Conservation (phyloP, 2,888 invertebrate species). For the Cryptus armator region DNA sequence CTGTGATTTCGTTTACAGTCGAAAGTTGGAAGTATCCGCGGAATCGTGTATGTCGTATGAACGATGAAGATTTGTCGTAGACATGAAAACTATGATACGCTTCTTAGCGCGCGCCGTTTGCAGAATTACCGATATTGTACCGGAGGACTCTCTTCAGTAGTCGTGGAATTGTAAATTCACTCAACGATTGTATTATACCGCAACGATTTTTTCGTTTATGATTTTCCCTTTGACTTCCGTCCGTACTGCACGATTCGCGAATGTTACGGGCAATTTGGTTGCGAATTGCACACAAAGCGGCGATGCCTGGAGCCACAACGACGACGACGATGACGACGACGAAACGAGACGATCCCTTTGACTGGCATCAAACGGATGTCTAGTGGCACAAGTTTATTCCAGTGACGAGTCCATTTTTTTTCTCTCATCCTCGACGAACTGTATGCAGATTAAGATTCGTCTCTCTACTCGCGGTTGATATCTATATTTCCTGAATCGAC, state of each 20-base stretch:
- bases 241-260: constrained; percentile 22
- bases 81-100: no score
- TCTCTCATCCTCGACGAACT: constrained; percentile 34
- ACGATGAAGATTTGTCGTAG: no score
- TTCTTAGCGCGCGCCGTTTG: background rate
- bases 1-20: constrained; percentile 9
- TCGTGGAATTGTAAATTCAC: constrained; percentile 14
- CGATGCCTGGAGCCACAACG: constrained; percentile 3
- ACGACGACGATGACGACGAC: constrained; percentile 29
- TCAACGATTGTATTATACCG: constrained; percentile 4
- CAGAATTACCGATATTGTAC: background rate
- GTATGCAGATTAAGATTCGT: constrained; percentile 47
- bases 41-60: background rate
- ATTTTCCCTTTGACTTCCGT: background rate
- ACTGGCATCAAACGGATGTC: constrained; percentile 66
- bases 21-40: background rate
- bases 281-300: constrained; percentile 21
- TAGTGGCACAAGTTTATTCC: constrained; percentile 59
- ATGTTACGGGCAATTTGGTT: constrained; percentile 45
- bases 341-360: constrained; percentile 54
- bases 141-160: background rate
- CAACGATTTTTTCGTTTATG: constrained; percentile 18
- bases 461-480: constrained; percentile 39
- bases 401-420: constrained; percentile 25
- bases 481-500: constrained; percentile 25